These are phyloP conservation scores for Eilema griseolum DNA, from an alignment of 2,888 invertebrate genomes.

Conservation along the genomic window DNA sequence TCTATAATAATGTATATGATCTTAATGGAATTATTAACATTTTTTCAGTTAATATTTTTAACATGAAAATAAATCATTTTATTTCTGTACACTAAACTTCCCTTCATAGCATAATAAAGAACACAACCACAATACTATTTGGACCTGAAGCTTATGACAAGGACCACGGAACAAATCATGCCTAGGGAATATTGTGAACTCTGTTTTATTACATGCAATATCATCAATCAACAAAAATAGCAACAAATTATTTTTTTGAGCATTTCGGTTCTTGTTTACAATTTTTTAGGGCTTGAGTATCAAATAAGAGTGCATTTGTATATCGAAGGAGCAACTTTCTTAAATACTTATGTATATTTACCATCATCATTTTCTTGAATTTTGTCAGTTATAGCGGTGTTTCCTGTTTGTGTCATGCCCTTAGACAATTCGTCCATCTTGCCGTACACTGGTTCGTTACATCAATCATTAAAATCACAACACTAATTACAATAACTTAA, in stretches of 20 bases:
- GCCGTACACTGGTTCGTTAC: conserved; percentile 84
- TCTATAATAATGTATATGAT: neutral
- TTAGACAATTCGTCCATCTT: conserved; percentile 87
- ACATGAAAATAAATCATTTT: neutral
- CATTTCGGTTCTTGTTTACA: conserved; percentile 42
- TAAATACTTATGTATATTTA: conserved; percentile 59
- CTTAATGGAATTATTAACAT: neutral
- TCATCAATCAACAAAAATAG: conserved; percentile 7
- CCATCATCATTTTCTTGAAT: conserved; percentile 81
- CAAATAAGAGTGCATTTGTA: neutral
- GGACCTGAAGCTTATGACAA: neutral
- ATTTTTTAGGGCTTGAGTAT: neutral
- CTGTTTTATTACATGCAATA: neutral
- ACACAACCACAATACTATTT: neutral
- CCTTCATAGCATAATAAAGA: neutral
- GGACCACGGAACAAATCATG: neutral
- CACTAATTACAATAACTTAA: conserved; percentile 69
- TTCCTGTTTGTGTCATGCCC: conserved; percentile 87
- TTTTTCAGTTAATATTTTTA: neutral
- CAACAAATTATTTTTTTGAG: neutral
- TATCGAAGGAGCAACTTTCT: neutral
- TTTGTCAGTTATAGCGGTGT: conserved; percentile 84
- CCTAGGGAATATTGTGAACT: neutral
- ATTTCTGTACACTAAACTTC: neutral
- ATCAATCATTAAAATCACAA: conserved; percentile 83